Percentiles rank a stretch among this genome's conserved stretches.
Conservation (phyloP, 2,797 vertebrate species). For the Protonibea diacanthus region DNA sequence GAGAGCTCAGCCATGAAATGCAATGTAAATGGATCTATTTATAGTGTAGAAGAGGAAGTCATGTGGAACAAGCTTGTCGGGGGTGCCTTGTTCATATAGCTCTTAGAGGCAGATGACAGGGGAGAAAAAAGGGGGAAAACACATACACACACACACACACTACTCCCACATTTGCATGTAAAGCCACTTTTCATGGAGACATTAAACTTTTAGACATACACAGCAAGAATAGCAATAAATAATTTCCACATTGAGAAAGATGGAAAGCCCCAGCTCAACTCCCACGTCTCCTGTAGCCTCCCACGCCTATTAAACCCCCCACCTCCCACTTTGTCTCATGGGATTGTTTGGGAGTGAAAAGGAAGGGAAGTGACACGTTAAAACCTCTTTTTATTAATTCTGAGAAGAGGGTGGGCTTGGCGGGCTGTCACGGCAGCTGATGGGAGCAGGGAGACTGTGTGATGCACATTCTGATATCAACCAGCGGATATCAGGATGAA, state of each 20-base stretch:
- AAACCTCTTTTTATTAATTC: conserved; percentile 68
- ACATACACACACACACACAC: conserved; percentile 19
- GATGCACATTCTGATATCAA: conserved; percentile 32
- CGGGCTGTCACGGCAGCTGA: conserved; percentile 47
- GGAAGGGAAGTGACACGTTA: conserved; percentile 62
- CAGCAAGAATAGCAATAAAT: conserved; percentile 71
- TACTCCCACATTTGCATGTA: conserved; percentile 75
- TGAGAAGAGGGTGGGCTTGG: conserved; percentile 19
- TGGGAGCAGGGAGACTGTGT: conserved; percentile 20
- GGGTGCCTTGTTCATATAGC: conserved; percentile 67
- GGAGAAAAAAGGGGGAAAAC: conserved; percentile 10
- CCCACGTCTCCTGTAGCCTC: conserved; percentile 33
- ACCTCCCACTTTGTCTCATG: conserved; percentile 32
- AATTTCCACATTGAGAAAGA: conserved; percentile 68
- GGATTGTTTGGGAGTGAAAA: conserved; percentile 63
- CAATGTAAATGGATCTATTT: conserved; percentile 82
- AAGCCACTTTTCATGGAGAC: conserved; percentile 64
- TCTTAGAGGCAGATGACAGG: conserved; percentile 70
- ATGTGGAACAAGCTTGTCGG: conserved; percentile 59
- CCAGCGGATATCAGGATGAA: conserved; percentile 43
- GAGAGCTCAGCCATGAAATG: conserved; percentile 79
- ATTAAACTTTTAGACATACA: conserved; percentile 75
- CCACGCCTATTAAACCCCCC: conserved; percentile 27
- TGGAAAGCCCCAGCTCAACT: conserved; percentile 55
- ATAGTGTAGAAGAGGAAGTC: conserved; percentile 71